Base-by-base conservation (phyloP, 2,797 vertebrate genomes). In the Dendrocincla tyrannina region DNA sequence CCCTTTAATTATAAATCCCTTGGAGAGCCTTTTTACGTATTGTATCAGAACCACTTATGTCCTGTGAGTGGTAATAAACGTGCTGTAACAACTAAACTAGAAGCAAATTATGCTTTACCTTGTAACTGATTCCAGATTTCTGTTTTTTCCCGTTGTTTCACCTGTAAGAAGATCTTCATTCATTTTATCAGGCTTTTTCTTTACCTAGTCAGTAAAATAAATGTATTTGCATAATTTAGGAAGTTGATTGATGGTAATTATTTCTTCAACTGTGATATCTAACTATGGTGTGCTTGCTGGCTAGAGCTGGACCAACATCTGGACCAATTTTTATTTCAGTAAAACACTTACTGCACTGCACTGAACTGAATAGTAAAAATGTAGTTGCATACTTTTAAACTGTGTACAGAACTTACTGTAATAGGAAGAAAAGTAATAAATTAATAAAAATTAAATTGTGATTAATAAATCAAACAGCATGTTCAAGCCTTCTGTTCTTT, bases 131-230 rank as follows among this genome's bases (percentile, higher is more conserved):
- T 98, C 98, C 98, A 95, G 98, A 74, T 98, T 87, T 88, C 98
- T 98, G 96, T 98, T 98, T 73, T 93, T 96, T 91, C 89, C 98
- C 94, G 98, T 98, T 59, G 93, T 91, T 56, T 93, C 97, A 91
- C 99, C 98, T 85, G 96, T 98, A 91, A 99, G 98, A 87, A 99
- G 98, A 95, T 99, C 99, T 97, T 99, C 99, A 66, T 98, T 98
- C 56, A 98, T 96, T 98, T 98, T 99, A 75, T 98, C 98, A 17
- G 98, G 92, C 76, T 98, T 99, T 97, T 99, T 99, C 96, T 99
- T 98, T 35, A 99, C 99, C 99, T 99, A 91, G 63, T 72, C 20
- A 95, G 91, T 52, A 94, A 53, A 82, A 85, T 12, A 94, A 97
- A 96, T 70, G 35, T 24, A 47, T 74, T 50, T 75, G 72, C 42